phyloP scores from a whole-genome alignment of 2,113 vertebrate species.

The Manacus vitellinus region DNA sequence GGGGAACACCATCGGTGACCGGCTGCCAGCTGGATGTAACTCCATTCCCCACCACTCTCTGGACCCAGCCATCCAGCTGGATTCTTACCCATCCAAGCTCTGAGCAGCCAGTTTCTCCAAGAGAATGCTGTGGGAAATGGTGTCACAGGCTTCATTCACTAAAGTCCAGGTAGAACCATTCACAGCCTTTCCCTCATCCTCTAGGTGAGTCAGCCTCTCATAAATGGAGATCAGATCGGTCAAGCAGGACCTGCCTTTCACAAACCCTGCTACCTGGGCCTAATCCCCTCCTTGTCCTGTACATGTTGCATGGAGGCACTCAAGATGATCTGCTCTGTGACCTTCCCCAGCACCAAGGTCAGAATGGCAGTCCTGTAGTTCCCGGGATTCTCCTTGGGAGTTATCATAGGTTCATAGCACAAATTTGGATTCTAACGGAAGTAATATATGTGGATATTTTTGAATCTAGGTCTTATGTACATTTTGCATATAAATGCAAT shows the following conservation, averaged over 20 bases:
- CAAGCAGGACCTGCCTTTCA: not conserved
- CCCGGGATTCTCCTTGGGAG: not conserved
- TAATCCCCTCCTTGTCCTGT: not conserved
- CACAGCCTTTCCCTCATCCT: not conserved
- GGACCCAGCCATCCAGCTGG: not conserved
- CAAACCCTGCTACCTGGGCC: not conserved
- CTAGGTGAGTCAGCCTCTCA: not conserved
- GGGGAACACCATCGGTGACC: not conserved
- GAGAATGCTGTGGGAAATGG: not conserved
- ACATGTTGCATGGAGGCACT: rapidly evolving
- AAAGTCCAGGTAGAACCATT: not conserved
- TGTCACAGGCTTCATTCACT: not conserved
- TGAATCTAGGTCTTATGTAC: not conserved
- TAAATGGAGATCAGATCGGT: not conserved
- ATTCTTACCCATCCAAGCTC: not conserved
- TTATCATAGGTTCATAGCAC: not conserved
- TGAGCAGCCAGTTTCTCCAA: not conserved
- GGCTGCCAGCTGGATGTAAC: not conserved
- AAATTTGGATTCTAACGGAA: not conserved
- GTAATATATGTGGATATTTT: not conserved
- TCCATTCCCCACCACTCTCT: not conserved
- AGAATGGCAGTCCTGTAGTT: not conserved
- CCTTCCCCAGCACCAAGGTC: not conserved
- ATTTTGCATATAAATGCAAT: not conserved
- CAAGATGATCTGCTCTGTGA: not conserved